Evolutionary conservation across 2,888 invertebrate species (phyloP).

Genomic region (Barypeithes pellucidus): DNA sequence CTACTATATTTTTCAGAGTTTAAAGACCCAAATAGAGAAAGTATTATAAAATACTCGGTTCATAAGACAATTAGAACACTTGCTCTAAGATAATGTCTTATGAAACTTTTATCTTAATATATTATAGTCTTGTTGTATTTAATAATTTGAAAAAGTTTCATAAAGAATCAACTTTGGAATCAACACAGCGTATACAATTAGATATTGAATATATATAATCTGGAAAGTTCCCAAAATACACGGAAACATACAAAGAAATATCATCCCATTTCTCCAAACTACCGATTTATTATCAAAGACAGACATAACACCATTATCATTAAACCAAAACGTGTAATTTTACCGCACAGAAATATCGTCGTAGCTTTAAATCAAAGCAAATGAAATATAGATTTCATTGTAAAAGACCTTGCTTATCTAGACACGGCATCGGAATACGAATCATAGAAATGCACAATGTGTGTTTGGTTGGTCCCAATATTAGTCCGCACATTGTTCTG

Average conservation of each 20-base stretch:
- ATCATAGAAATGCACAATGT: conserved; percentile 34
- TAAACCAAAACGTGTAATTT: conserved; percentile 13
- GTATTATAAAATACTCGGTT: too few relatives aligned
- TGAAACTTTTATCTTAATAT: too few relatives aligned
- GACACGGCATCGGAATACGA: conserved; percentile 29
- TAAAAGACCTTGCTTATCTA: conserved; percentile 34
- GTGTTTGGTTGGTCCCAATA: conserved; percentile 34
- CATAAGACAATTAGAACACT: too few relatives aligned
- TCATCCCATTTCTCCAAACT: background rate
- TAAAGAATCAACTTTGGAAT: too few relatives aligned
- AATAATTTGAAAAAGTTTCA: too few relatives aligned
- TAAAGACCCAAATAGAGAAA: too few relatives aligned
- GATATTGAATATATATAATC: too few relatives aligned
- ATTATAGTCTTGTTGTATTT: too few relatives aligned
- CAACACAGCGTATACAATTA: too few relatives aligned
- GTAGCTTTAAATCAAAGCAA: conserved; percentile 32
- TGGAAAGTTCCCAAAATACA: background rate
- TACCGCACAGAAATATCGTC: conserved; percentile 20
- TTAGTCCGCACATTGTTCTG: conserved; percentile 20
- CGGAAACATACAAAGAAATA: background rate
- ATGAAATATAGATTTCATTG: conserved; percentile 44
- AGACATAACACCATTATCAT: conserved; percentile 14
- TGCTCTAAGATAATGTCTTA: too few relatives aligned
- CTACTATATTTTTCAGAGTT: too few relatives aligned
- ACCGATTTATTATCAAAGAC: conserved; percentile 1